Conservation (phyloP, 2,797 vertebrate species). For the Eleutherodactylus coqui region DNA sequence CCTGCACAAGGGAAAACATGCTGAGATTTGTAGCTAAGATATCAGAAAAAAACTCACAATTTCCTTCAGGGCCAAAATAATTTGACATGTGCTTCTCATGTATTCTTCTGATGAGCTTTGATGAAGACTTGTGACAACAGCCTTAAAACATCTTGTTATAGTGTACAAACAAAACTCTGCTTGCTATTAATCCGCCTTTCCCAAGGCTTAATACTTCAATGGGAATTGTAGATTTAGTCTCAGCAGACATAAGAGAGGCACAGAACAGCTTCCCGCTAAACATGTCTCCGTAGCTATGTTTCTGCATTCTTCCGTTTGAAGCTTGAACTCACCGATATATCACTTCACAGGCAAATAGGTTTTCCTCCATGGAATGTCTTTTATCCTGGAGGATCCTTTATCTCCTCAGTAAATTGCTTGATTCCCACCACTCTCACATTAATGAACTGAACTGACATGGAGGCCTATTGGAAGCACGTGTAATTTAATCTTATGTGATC, state of each 20-base stretch:
- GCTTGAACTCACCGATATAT: constrained; percentile 69
- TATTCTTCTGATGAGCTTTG: constrained; percentile 11
- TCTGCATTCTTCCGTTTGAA: constrained; percentile 62
- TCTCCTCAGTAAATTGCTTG: background rate
- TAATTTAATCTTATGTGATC: constrained; percentile 40
- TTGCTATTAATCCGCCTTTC: constrained; percentile 16
- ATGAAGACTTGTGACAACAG: constrained; percentile 5
- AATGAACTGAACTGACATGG: constrained; percentile 30
- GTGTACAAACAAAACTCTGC: constrained; percentile 8
- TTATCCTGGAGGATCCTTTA: constrained; percentile 64
- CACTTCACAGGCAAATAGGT: constrained; percentile 35
- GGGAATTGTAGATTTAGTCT: constrained; percentile 6
- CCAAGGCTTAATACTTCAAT: constrained; percentile 6
- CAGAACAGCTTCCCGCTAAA: constrained; percentile 8
- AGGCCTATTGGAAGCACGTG: constrained; percentile 30
- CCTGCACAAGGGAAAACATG: background rate
- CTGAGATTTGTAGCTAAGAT: background rate
- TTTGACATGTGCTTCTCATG: background rate
- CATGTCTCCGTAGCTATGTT: constrained; percentile 31
- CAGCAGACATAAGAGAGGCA: background rate
- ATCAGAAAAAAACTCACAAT: background rate
- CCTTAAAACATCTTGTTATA: constrained; percentile 26
- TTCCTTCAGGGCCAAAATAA: background rate
- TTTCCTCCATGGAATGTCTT: constrained; percentile 64
- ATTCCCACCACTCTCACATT: constrained; percentile 59